Evolutionary conservation across 2,888 invertebrate species (phyloP), one percentile per base, ranked within the genome.

Genomic region (Drosophila meridiana): DNA sequence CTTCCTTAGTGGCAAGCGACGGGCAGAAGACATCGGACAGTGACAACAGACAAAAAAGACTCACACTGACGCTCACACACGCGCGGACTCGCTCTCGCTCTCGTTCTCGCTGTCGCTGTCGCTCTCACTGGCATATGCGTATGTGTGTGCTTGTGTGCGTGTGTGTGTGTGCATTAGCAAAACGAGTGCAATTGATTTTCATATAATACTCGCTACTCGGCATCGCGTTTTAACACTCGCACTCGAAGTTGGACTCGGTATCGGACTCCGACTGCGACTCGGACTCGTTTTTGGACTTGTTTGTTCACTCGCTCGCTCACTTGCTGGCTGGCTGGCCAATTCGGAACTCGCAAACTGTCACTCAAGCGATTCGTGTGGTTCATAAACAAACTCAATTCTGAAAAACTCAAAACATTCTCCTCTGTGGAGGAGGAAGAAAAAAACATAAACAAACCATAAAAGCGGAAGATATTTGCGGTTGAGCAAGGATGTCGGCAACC

Each of bases 131-230:
- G 20, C 20, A 20, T 20, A 20, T 48, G 3, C 1, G 6, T 3
- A 4, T 20, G 8, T 43, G 40, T 40, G 57, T 32, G 59, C 40
- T 38, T 40, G 45, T 56, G 64, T 65, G 83, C 45, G 66, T 59
- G 68, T 57, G 62, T 53, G 73, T 48, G 64, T 58, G 75, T 78
- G 78, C 76, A 83, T 73, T 63, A 69, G 78, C 38, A 53, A 79
- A 83, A 81, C 83, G 80, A 82, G 83, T 82, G 83, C 72, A 82
- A 80, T 80, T 79, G 82, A 80, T 80, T 80, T 82, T 80, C 60
- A 50, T 62, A 52, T 48, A 43, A 53, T 77, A 61, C 74, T 77
- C 65, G 78, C 52, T 66, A 57, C 78, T 57, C 59, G 69, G 69
- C 61, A 76, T 60, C 62, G 63, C 34, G 36, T 52, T 52, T 72